These are phyloP conservation scores for Eremobia ochroleuca DNA, from an alignment of 2,888 invertebrate species.

Conservation along the genomic window DNA sequence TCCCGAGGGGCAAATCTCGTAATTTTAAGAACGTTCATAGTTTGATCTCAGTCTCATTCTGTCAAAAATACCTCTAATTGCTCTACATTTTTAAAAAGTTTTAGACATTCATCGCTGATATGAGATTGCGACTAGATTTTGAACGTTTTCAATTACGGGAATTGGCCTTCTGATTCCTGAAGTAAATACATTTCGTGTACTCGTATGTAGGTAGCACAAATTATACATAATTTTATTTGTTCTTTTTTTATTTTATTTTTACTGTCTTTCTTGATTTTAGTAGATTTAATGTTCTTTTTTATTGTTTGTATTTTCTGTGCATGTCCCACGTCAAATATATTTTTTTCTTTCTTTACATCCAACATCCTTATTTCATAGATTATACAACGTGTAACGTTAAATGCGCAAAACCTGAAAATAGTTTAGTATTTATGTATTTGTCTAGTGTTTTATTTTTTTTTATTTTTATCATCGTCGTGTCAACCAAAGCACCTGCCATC, in stretches of 20 bases:
- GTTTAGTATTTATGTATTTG: no score
- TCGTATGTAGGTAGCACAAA: background rate
- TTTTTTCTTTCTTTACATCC: background rate
- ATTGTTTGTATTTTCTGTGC: background rate
- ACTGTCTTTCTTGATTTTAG: background rate
- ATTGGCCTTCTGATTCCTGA: background rate
- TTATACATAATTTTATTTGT: background rate
- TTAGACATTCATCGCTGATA: background rate
- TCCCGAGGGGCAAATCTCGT: background rate
- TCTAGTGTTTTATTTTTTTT: no score
- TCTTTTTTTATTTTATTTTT: background rate
- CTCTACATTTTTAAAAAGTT: background rate
- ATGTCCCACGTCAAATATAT: background rate
- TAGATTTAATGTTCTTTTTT: background rate
- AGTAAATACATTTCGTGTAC: no score
- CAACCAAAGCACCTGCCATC: no score
- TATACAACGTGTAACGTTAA: no score
- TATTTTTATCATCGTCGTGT: no score
- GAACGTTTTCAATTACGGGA: background rate
- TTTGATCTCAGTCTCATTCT: no score
- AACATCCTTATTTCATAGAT: background rate
- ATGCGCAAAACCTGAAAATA: no score
- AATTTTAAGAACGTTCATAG: background rate
- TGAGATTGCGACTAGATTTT: background rate
- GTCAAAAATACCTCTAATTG: background rate